These are phyloP conservation scores for Periophthalmus modestus DNA, from an alignment of 2,113 vertebrate genomes.

Conservation along the genomic window DNA sequence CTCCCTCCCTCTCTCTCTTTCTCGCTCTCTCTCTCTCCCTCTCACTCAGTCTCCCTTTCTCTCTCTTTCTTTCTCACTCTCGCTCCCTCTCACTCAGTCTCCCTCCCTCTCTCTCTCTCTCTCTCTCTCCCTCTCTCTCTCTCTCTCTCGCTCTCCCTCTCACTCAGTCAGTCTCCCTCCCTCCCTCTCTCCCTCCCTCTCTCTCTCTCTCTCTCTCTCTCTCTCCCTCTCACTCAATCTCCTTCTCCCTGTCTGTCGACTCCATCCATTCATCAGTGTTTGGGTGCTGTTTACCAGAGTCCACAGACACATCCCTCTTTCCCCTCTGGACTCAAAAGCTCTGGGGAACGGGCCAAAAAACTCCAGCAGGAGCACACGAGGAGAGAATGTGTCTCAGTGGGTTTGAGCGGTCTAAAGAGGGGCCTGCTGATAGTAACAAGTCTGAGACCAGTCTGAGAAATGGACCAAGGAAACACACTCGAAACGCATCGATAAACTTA, in stretches of 20 bases:
- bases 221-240: not conserved
- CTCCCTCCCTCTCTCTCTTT: too few relatives aligned
- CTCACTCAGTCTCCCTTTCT: too few relatives aligned
- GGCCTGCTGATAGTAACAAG: conserved; percentile 1
- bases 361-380: conserved; percentile 5
- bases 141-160: too few relatives aligned
- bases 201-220: too few relatives aligned
- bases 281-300: not conserved
- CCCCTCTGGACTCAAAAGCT: conserved; percentile 6
- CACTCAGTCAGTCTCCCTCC: too few relatives aligned
- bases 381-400: not conserved
- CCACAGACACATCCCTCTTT: not conserved
- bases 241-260: not conserved
- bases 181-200: too few relatives aligned
- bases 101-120: too few relatives aligned
- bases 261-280: not conserved
- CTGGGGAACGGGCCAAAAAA: not conserved
- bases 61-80: too few relatives aligned
- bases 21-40: too few relatives aligned
- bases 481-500: not conserved
- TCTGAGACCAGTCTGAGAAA: not conserved
- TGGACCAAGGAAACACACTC: not conserved
- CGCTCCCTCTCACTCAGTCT: too few relatives aligned
- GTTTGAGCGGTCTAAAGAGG: conserved; percentile 6
- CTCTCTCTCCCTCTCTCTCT: too few relatives aligned